Evolutionary conservation across 1,140 invertebrate genomes (phyloP), one percentile per base, ranked within the genome.

Genomic region (Choristoneura fumiferana): DNA sequence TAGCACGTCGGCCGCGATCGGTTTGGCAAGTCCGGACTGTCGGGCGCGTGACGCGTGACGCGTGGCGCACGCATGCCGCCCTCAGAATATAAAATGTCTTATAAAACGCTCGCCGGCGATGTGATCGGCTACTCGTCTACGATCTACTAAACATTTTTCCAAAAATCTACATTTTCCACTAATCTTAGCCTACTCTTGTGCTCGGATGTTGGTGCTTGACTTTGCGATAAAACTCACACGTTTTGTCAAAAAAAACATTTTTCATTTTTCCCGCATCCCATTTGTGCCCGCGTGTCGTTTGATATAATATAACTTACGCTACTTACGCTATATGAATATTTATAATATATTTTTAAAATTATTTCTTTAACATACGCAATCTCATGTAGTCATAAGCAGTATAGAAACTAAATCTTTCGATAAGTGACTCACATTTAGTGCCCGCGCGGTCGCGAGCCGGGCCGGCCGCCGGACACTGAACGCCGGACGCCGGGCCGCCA

Each of bases 91-190:
- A 82, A 84, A 78, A 78, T 58, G 73, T 79, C 65, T 78, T 81
- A 79, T 64, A 82, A 82, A 82, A 79, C 66, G 6, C 56, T 85
- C 81, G 52, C 39, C 29, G 58, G 69, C 68, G 73, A 62, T 60
- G 70, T 73, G 73, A 69, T 62, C 61, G 57, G 69, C 63, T 78
- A 76, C 61, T 53, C 66, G 69, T 63, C 67, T 84, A 84, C 71
- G 57, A 69, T 68, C 77, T 86, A 84, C 73, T 83, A 84, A 84
- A 87, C 79, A 87, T 82, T 72, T 81, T 71, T 87, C 84, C 80
- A 87, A 87, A 84, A 87, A 81, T 82, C 84, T 87, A 85, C 77
- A 77, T 76, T 76, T 80, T 81, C 71, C 73, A 70, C 73, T 78
- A 83, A 82, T 69, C 70, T 80, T 83, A 78, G 18, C 38, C 72